Evolutionary conservation across 2,113 vertebrate genomes (phyloP).

Genomic region (Aptenodytes patagonicus): DNA sequence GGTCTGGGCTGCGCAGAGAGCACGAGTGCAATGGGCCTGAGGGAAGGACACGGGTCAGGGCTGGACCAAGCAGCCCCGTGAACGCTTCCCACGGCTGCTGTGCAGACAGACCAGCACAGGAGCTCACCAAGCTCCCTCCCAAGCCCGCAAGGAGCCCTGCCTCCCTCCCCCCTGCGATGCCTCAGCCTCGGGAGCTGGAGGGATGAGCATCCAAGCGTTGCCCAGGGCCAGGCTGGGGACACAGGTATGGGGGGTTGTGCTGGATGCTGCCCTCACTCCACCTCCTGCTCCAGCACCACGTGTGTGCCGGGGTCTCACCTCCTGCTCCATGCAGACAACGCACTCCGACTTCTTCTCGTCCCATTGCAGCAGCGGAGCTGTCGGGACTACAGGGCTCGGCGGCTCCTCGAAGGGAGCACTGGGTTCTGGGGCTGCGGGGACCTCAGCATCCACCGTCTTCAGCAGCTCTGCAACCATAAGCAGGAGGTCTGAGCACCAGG

Average conservation of each 20-base stretch:
- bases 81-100: accelerated
- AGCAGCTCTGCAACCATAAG: slow-evolving; percentile 65
- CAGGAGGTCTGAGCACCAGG: not conserved
- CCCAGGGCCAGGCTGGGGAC: not conserved
- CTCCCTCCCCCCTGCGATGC: accelerated
- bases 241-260: accelerated
- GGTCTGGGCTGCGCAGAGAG: not conserved
- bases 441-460: not conserved
- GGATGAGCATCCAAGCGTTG: not conserved
- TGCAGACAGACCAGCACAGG: accelerated
- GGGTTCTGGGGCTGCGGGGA: not conserved
- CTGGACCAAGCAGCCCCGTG: accelerated
- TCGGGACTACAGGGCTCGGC: slow-evolving; percentile 32
- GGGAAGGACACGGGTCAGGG: not conserved
- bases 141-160: not conserved
- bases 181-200: accelerated
- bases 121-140: not conserved
- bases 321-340: slow-evolving; percentile 91
- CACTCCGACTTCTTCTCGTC: slow-evolving; percentile 80
- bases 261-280: not conserved
- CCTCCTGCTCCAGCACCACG: not conserved
- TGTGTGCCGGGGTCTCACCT: slow-evolving; percentile 66
- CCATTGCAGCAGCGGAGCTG: slow-evolving; percentile 61
- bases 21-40: accelerated
- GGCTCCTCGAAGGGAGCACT: slow-evolving; percentile 53